Conservation (phyloP, 2,113 vertebrate species). For the Uropsilus gracilis region DNA sequence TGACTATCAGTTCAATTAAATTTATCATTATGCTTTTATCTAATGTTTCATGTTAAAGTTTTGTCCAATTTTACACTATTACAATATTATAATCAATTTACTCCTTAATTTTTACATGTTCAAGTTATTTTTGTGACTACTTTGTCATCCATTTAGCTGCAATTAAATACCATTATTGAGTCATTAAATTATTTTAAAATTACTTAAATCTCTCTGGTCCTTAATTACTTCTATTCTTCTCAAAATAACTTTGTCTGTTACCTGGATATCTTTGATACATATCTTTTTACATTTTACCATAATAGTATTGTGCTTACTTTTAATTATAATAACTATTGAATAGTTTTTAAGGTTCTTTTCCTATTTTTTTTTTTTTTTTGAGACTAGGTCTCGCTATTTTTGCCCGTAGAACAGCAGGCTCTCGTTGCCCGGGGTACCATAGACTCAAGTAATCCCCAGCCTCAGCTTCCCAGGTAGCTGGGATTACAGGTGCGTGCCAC, state of each 20-base stretch:
- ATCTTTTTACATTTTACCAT: neutral
- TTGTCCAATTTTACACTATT: constrained; percentile 26
- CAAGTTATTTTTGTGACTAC: constrained; percentile 30
- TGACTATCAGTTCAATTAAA: neutral
- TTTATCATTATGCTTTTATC: neutral
- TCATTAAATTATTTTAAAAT: constrained; percentile 52
- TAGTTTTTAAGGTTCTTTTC: constrained; percentile 35
- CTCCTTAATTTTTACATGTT: constrained; percentile 45
- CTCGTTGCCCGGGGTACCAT: too few relatives aligned
- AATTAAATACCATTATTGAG: constrained; percentile 43
- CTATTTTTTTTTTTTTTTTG: too few relatives aligned
- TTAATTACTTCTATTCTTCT: constrained; percentile 33
- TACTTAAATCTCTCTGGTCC: neutral
- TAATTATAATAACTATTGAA: constrained; percentile 5
- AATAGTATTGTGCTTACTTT: neutral
- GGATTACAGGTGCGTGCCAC: too few relatives aligned
- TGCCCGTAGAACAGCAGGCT: too few relatives aligned
- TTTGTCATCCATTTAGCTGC: constrained; percentile 8
- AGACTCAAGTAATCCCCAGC: too few relatives aligned
- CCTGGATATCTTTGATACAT: neutral
- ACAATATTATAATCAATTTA: constrained; percentile 21
- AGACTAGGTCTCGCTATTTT: too few relatives aligned
- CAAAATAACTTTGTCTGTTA: constrained; percentile 29
- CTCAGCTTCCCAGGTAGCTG: too few relatives aligned
- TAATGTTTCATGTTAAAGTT: neutral